phyloP scores from a whole-genome alignment of 2,113 vertebrate genomes.

The Platycercus adscitus region DNA sequence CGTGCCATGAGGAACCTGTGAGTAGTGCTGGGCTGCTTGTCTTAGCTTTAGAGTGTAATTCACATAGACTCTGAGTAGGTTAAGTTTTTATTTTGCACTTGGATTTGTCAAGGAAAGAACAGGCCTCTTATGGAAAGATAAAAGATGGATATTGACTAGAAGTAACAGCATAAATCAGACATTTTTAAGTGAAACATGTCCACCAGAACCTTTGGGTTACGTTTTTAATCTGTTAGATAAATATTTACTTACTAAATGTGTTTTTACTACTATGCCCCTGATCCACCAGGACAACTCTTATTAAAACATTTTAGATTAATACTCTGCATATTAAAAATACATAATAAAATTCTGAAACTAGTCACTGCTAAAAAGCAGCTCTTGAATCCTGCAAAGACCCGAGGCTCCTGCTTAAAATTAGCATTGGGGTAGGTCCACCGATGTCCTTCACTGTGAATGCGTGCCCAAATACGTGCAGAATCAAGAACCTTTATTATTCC shows the following conservation, averaged over 20 bases:
- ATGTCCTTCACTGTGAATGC: neutral
- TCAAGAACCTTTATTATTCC: neutral
- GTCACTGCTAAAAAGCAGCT: conserved; percentile 1
- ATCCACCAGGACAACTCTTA: neutral
- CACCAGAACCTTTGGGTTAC: neutral
- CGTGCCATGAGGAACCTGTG: rapidly evolving
- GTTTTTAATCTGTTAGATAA: neutral
- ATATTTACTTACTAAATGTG: neutral
- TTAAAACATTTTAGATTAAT: conserved; percentile 20
- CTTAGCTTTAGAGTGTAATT: neutral
- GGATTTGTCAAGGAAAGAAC: neutral
- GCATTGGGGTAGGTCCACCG: neutral
- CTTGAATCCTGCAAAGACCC: neutral
- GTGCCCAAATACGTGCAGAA: neutral
- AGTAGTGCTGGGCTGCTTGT: neutral
- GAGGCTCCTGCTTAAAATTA: neutral
- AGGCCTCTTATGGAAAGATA: neutral
- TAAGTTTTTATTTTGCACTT: conserved; percentile 16
- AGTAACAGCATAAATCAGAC: neutral
- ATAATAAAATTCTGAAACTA: conserved; percentile 15
- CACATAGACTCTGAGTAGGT: neutral
- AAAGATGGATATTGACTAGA: neutral
- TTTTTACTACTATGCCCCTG: neutral
- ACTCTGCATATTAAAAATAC: conserved; percentile 63
- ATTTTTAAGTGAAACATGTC: neutral